These are phyloP conservation scores for Grantiella picta DNA, from an alignment of 2,113 vertebrate genomes.

Conservation along the genomic window DNA sequence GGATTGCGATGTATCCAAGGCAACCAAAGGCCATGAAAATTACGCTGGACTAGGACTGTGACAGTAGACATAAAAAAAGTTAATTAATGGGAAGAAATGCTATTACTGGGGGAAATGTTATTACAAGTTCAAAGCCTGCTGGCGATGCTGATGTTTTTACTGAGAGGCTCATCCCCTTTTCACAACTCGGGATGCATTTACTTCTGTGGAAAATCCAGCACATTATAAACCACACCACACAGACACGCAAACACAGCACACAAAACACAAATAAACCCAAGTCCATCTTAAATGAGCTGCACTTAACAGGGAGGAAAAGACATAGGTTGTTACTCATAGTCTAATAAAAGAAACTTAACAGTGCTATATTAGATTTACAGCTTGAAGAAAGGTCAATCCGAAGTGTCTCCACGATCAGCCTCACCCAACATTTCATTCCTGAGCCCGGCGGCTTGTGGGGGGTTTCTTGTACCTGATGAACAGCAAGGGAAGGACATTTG, in stretches of 20 bases:
- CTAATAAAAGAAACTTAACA: conserved; percentile 15
- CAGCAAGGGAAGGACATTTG: background rate
- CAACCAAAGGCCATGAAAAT: background rate
- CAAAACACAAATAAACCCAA: background rate
- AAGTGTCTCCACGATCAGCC: rapidly evolving
- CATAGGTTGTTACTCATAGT: background rate
- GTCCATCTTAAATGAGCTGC: background rate
- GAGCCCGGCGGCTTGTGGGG: background rate
- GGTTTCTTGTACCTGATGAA: rapidly evolving
- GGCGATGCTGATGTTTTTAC: background rate
- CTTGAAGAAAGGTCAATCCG: background rate
- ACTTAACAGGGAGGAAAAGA: background rate
- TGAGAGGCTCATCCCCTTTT: background rate
- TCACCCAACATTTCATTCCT: too few species aligned
- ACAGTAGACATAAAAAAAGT: background rate
- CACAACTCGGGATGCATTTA: background rate
- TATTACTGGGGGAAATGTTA: background rate
- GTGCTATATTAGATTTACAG: background rate
- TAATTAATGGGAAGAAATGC: background rate
- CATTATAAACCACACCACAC: background rate
- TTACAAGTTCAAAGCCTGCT: background rate
- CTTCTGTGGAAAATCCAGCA: background rate
- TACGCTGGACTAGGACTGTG: background rate
- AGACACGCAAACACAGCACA: background rate
- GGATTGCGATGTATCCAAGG: background rate